Evolutionary conservation across 53 echinoderm and acorn worm species (phyloP), one percentile per base, ranked within the genome.

Genomic region (Crossaster papposus): DNA sequence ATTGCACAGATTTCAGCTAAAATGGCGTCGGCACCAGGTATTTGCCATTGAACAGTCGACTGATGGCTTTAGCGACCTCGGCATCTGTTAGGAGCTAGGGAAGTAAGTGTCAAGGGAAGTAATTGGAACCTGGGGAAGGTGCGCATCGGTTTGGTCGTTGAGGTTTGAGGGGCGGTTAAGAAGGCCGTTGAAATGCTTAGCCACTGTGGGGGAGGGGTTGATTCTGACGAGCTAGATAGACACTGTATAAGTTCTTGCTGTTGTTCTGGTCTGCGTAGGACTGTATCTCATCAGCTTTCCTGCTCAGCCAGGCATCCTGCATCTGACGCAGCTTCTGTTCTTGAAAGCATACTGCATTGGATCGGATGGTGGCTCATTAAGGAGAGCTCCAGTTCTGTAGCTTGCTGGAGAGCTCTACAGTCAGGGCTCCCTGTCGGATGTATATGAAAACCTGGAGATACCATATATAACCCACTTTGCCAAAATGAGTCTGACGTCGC

Each of bases 131-230:
- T 65, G 51, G n/a, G 78, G 78, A 9, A 78, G 31, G 2, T 44
- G 78, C 1, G 2, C 78, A 4, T 51, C 51, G 17, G 78, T 51
- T 14, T 88, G 79, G 15, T 78, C 62, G 30, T 54, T 89, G 30
- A 89, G 65, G 3, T 71, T 17, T 17, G 89, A 89, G 17, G 89
- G 82, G 7, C 82, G 52, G 35, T 89, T 89, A 1, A 89, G 70
- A 55, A 89, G 63, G 36, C 38, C 35, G 81, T 68, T 70, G 53
- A 89, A 79, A 51, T 89, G 79, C 51, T 89, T 81, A 26, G 90
- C 75, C 90, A 38, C 2, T 2, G n/a, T 34, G 7, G 73, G 4
- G 30, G 36, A 1, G 73, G 73, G 17, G 20, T 10, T 33, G 73
- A 15, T 2, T 15, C 73, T 14, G 33, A 35, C 14, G 73, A 73